Conservation (phyloP, 2,113 vertebrate genomes). For the Xenotilapia flavipinnis region DNA sequence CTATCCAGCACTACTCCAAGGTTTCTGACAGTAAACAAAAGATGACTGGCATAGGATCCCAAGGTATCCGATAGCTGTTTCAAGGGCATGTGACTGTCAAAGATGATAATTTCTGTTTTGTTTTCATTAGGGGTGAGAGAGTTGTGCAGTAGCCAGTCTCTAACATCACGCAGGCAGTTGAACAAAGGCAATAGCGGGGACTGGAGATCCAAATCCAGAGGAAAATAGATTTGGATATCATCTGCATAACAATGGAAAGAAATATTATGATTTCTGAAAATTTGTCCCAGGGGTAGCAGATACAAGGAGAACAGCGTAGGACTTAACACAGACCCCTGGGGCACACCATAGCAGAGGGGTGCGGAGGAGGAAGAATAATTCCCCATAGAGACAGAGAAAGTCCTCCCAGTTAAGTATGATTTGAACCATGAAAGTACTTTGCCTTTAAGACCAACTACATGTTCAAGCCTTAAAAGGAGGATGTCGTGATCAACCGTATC, state of each 20-base stretch:
- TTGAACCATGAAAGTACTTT: background rate
- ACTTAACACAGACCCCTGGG: background rate
- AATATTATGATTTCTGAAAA: accelerated
- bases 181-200: accelerated
- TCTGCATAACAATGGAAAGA: background rate
- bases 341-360: accelerated
- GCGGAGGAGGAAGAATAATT: accelerated
- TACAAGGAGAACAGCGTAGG: background rate
- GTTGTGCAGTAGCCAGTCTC: too few species aligned
- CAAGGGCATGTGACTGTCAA: too few species aligned
- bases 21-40: accelerated
- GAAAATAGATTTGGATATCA: too few species aligned
- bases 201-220: too few species aligned
- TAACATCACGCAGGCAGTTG: too few species aligned
- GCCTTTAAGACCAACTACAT: background rate
- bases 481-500: background rate
- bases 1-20: too few species aligned
- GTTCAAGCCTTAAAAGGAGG: background rate
- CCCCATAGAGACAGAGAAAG: background rate
- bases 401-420: accelerated
- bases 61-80: too few species aligned
- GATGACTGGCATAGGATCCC: background rate
- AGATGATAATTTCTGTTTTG: too few species aligned
- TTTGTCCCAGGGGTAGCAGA: background rate
- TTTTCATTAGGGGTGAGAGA: too few species aligned